phyloP scores from a whole-genome alignment of 2,888 invertebrate genomes.

The Drosophila melanosoma region DNA sequence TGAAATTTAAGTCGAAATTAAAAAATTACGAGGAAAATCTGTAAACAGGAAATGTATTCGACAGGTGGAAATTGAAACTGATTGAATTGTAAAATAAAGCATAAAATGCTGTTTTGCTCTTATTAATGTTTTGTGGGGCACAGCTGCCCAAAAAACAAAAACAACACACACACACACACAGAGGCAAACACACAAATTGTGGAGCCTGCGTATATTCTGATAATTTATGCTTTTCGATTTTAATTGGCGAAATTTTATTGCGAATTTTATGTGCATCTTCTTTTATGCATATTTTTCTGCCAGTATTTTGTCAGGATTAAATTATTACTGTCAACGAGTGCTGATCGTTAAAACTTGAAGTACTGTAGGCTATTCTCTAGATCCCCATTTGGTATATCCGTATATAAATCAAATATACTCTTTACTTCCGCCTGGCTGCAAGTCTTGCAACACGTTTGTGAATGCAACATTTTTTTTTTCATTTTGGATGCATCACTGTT shows the following conservation, averaged over 20 bases:
- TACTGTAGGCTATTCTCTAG: neutral
- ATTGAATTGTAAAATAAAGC: slow-evolving; percentile 77
- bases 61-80: slow-evolving; percentile 79
- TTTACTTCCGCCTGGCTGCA: neutral
- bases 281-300: slow-evolving; percentile 58
- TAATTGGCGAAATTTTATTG: slow-evolving; percentile 65
- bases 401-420: neutral
- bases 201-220: slow-evolving; percentile 26
- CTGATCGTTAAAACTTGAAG: neutral
- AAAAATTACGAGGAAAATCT: slow-evolving; percentile 76
- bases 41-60: slow-evolving; percentile 77
- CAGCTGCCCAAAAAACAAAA: slow-evolving; percentile 50
- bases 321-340: slow-evolving; percentile 30
- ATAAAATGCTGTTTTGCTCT: slow-evolving; percentile 62
- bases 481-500: neutral
- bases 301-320: slow-evolving; percentile 42
- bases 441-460: neutral
- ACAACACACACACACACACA: neutral
- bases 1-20: slow-evolving; percentile 73
- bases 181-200: neutral
- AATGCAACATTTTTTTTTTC: neutral
- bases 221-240: slow-evolving; percentile 75
- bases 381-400: neutral
- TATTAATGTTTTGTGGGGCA: slow-evolving; percentile 48
- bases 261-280: slow-evolving; percentile 57